Evolutionary conservation across 2,888 invertebrate species (phyloP).

Genomic region (Andrena chrysosceles): DNA sequence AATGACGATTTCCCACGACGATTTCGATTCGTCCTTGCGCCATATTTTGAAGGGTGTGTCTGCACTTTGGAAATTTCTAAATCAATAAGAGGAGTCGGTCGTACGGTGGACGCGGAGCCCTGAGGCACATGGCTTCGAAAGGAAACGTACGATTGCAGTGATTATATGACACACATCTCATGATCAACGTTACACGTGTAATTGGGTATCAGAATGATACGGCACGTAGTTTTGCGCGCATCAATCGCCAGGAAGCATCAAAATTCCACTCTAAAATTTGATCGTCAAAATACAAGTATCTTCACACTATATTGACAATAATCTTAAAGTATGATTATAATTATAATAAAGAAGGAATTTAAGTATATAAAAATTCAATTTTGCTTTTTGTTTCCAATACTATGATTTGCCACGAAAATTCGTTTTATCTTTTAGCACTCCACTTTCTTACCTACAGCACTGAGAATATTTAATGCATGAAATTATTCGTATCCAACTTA

Average conservation of each 20-base stretch:
- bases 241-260: not conserved
- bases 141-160: conserved; percentile 57
- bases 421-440: too few species aligned
- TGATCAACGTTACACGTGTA: conserved; percentile 40
- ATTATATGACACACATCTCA: conserved; percentile 39
- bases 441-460: too few species aligned
- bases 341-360: not conserved
- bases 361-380: too few species aligned
- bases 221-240: not conserved
- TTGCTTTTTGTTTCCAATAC: too few species aligned
- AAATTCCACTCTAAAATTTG: not conserved
- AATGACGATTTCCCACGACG: too few species aligned
- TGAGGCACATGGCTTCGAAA: conserved; percentile 13
- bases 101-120: not conserved
- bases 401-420: too few species aligned
- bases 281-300: not conserved
- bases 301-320: not conserved
- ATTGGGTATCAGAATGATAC: not conserved
- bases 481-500: too few species aligned
- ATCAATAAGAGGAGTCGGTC: not conserved
- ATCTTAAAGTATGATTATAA: not conserved
- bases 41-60: not conserved
- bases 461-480: too few species aligned
- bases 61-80: not conserved
- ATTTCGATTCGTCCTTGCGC: too few species aligned